Evolutionary conservation across 2,113 vertebrate species (phyloP), one percentile per base, ranked within the genome.

Genomic region (Neodontobutis hainanensis): DNA sequence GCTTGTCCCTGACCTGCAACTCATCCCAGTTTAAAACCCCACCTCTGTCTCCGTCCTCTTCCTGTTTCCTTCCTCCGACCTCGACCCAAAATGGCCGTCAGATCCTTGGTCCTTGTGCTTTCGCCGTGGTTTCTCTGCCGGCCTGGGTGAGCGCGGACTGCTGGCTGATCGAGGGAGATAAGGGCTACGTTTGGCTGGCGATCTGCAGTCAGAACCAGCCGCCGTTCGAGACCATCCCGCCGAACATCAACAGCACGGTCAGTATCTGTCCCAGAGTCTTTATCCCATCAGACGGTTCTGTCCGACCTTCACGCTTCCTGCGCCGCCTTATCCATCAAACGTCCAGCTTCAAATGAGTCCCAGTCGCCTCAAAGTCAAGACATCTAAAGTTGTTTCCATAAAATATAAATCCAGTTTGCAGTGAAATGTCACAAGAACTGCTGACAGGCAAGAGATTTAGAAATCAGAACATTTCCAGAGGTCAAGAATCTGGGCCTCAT

Each of bases 181-280:
- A 99, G 87, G 97, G 97, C 40, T 99, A 97, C 0, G 97, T 99
- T 42, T 99, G 97, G 97, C 90, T 99, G 88, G 97, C 97, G 71
- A 99, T 99, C 90, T 99, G 97, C 93, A 99, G 97, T 89, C 97
- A 99, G 92, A 99, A 99, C 92, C 97, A 99, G 88, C 97, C 97
- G 3, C 97, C 97, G 0, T 99, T 98, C 0, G 97, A 99, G 88
- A 96, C 97, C 85, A 96, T 99, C 61, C 97, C 97, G 10, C 96
- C 97, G 89, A 97, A 99, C 75, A 98, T 99, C 91, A 99, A 99
- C 90, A 99, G 96, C 93, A 99, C 97, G 0, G 97, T 91, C 47
- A 83, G 88, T 27, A 27, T 27, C 19, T 27, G 19, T 27, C 19
- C 1, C 19, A 27, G 19, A 27, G 19, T 27, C 19, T 27, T 27